Percentiles rank a stretch among this genome's conserved stretches.
These are phyloP conservation scores for Xiphophorus hellerii DNA, from an alignment of 2,113 vertebrate genomes.

Conservation along the genomic window DNA sequence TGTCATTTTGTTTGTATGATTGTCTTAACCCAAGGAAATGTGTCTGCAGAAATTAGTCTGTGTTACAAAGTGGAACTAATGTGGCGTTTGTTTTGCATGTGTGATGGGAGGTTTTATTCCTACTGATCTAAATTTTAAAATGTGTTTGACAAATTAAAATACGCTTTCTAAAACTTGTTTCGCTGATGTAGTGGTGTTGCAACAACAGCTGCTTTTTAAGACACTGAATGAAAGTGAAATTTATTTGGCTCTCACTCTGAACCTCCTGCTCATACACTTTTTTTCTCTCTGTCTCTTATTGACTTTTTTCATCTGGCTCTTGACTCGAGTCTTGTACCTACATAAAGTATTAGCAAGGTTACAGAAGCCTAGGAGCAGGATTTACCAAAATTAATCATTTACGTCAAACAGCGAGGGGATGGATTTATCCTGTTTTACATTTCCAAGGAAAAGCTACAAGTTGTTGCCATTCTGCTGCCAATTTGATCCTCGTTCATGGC, in stretches of 20 bases:
- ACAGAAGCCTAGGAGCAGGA: constrained; percentile 20
- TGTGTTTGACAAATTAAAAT: neutral
- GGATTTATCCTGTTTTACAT: constrained; percentile 39
- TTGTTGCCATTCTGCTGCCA: constrained; percentile 32
- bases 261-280: neutral
- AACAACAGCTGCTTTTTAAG: neutral
- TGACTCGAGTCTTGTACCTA: neutral
- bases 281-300: constrained; percentile 3
- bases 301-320: neutral
- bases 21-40: too few relatives aligned
- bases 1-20: too few relatives aligned
- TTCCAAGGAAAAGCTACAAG: constrained; percentile 29
- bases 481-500: constrained; percentile 35
- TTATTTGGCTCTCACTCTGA: constrained; percentile 4
- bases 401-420: constrained; percentile 28
- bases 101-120: neutral
- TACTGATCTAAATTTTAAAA: neutral
- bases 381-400: constrained; percentile 33
- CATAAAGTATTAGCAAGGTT: constrained; percentile 8
- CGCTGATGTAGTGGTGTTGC: neutral
- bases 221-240: neutral
- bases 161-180: neutral
- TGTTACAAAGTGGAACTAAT: neutral
- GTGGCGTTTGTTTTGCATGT: neutral
- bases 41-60: neutral